Evolutionary conservation across 2,797 vertebrate genomes (phyloP).

Genomic region (Leptoclinus maculatus): DNA sequence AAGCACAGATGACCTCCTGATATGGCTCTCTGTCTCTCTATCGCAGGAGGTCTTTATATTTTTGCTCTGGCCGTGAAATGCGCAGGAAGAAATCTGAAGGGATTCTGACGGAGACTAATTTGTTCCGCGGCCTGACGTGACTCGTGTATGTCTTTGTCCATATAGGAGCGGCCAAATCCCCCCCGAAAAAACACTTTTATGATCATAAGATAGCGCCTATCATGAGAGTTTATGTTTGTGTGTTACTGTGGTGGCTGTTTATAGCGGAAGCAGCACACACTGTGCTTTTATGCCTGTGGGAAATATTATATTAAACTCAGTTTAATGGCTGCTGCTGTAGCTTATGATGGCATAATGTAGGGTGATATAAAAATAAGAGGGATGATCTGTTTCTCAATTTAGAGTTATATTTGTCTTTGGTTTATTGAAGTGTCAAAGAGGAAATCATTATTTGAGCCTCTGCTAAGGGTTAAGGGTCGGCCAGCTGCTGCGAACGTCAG

Average conservation of each 20-base stretch:
- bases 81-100: slow-evolving; percentile 66
- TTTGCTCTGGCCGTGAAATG: slow-evolving; percentile 54
- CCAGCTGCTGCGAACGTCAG: not conserved
- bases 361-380: slow-evolving; percentile 26
- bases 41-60: slow-evolving; percentile 60
- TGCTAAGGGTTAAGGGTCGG: slow-evolving; percentile 30
- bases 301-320: slow-evolving; percentile 27
- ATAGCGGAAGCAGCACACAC: slow-evolving; percentile 38
- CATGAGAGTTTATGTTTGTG: slow-evolving; percentile 41
- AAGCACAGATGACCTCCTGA: slow-evolving; percentile 81
- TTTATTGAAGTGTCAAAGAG: not conserved
- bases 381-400: not conserved
- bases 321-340: slow-evolving; percentile 32
- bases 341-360: slow-evolving; percentile 5
- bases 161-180: slow-evolving; percentile 30
- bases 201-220: slow-evolving; percentile 57
- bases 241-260: slow-evolving; percentile 36
- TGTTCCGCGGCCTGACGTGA: slow-evolving; percentile 66
- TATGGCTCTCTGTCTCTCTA: slow-evolving; percentile 68
- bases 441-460: slow-evolving; percentile 10
- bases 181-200: slow-evolving; percentile 44
- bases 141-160: slow-evolving; percentile 57
- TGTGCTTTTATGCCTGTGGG: slow-evolving; percentile 33
- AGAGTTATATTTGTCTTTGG: slow-evolving; percentile 1
- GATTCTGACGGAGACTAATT: slow-evolving; percentile 75